phyloP scores from a whole-genome alignment of 2,888 invertebrate genomes.

The Xestobium rufovillosum region DNA sequence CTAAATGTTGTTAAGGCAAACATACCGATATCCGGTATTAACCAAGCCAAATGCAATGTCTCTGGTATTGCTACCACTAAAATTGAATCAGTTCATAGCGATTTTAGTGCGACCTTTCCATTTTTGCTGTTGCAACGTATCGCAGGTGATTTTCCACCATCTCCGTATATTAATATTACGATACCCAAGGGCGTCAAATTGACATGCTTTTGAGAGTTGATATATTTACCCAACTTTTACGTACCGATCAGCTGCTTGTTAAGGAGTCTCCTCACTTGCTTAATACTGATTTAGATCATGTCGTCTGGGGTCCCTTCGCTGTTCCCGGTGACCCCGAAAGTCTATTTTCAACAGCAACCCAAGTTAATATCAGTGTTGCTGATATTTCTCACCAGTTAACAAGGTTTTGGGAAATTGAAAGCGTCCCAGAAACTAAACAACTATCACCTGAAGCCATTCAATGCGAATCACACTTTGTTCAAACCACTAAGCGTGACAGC shows the following conservation, averaged over 20 bases:
- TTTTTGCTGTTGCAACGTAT: background rate
- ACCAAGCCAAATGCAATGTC: background rate
- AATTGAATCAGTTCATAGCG: background rate
- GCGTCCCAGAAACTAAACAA: background rate
- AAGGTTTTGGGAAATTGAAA: slow-evolving; percentile 1
- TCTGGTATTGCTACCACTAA: background rate
- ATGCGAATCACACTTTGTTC: slow-evolving; percentile 2
- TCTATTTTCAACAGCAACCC: no score
- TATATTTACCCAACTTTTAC: background rate
- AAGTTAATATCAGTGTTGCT: slow-evolving; percentile 1
- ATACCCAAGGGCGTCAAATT: no score
- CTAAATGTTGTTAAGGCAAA: background rate
- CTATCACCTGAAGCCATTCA: background rate
- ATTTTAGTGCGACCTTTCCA: background rate
- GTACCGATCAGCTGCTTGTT: background rate
- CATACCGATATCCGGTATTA: background rate
- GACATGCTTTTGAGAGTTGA: slow-evolving; percentile 2
- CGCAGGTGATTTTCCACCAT: background rate
- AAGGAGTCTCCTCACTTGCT: background rate
- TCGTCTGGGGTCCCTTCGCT: background rate
- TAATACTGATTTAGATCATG: background rate
- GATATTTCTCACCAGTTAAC: background rate
- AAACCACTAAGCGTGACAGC: slow-evolving; percentile 2
- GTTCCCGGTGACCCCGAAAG: no score
- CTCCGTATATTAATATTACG: background rate